Base-by-base conservation (phyloP, 1,140 invertebrate genomes). In the Adelges cooleyi region DNA sequence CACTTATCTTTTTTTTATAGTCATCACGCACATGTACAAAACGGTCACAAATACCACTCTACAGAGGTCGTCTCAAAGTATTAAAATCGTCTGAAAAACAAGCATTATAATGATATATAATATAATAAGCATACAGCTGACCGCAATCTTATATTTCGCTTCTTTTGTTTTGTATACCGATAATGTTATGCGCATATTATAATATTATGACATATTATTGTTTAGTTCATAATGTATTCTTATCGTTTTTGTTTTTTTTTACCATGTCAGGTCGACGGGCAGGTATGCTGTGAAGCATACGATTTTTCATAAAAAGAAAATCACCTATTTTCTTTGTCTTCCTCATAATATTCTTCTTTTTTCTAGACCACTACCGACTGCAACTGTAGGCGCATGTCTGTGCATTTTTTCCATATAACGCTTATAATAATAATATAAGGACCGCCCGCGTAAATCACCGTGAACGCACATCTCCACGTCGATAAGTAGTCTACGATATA, bases 361-460 rank as follows among this genome's bases (percentile, higher is more conserved):
- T 33, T 33, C n/a, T 15, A 4, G 40, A 4, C 10, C 5, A 17
- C 40, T n/a, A n/a, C 9, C 40, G 40, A 8, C n/a, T n/a, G 17
- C 20, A 10, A 22, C 8, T 10, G 18, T 18, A 18, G n/a, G 40
- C 53, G 40, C 36, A 44, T 59, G 54, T 27, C 54, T 46, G 22
- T 11, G 54, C 54, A 59, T 59, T 59, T 59, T 44, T 59, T 33
- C 11, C 29, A 33, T 33, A 6, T 33, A 6, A 11, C 11, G 29
- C 11, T n/a, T n/a, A n/a, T n/a, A n/a, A 33, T 11, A 33, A 5
- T 33, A 33, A 33, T 6, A 6, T 11, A 27, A 59, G n/a, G 40
- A 59, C 40, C 54, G n/a, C 54, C 38, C 36, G 54, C 38, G 54
- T 56, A 40, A 38, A 56, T 42, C 53, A 1, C 22, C 52, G 53